phyloP scores from a whole-genome alignment of 2,888 invertebrate genomes.

The Andrena trimmerana region DNA sequence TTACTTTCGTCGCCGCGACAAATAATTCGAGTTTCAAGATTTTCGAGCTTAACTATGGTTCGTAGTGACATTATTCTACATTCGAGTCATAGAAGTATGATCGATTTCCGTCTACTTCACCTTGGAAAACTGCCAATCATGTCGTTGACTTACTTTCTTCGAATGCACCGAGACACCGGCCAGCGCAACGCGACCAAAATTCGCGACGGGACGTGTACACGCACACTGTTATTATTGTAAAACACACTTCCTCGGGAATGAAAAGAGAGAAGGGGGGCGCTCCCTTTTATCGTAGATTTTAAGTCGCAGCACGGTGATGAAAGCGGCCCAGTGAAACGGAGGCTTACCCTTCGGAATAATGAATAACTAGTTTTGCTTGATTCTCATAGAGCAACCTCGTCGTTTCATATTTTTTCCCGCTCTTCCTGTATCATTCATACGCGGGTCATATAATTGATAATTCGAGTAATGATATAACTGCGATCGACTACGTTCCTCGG shows the following conservation, averaged over 20 bases:
- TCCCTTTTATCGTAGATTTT: slow-evolving; percentile 35
- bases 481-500: no score
- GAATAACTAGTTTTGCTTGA: slow-evolving; percentile 29
- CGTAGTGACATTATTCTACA: background rate
- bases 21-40: background rate
- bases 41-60: background rate
- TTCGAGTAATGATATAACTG: slow-evolving; percentile 15
- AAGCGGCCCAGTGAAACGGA: slow-evolving; percentile 53
- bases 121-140: slow-evolving; percentile 46
- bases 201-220: background rate
- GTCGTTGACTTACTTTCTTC: slow-evolving; percentile 49
- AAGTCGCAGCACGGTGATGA: slow-evolving; percentile 61
- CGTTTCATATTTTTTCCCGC: slow-evolving; percentile 27
- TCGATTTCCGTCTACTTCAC: background rate
- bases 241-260: slow-evolving; percentile 1
- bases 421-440: background rate
- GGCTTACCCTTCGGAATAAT: slow-evolving; percentile 48
- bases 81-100: background rate
- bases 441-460: slow-evolving; percentile 3
- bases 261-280: slow-evolving; percentile 7
- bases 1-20: background rate
- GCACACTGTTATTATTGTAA: slow-evolving; percentile 19
- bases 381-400: slow-evolving; percentile 10
- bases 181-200: slow-evolving; percentile 45
- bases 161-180: slow-evolving; percentile 1